phyloP scores from a whole-genome alignment of 2,113 vertebrate genomes.

The Saimiri boliviensis region DNA sequence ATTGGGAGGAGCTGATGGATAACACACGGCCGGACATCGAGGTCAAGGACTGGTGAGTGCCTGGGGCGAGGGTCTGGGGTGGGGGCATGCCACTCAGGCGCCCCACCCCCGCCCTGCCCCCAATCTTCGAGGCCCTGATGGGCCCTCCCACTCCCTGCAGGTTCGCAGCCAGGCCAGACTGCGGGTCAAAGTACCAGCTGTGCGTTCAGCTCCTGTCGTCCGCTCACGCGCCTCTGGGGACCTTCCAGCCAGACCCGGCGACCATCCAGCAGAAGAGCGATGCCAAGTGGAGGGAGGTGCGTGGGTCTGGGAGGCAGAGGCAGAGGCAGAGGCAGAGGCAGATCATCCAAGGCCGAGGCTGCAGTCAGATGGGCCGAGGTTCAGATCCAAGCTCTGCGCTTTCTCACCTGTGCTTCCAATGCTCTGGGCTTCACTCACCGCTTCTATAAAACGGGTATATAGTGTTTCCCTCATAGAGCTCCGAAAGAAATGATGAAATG shows the following conservation, averaged over 20 bases:
- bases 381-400: neutral
- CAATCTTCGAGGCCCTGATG: neutral
- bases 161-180: conserved; percentile 84
- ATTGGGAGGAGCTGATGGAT: conserved; percentile 88
- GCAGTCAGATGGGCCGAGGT: neutral
- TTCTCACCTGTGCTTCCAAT: neutral
- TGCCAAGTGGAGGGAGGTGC: conserved; percentile 84
- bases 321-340: no score
- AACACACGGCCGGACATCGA: conserved; percentile 86
- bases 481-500: neutral
- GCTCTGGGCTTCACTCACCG: neutral
- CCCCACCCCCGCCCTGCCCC: conserved; percentile 47
- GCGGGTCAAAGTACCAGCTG: conserved; percentile 83
- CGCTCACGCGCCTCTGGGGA: conserved; percentile 75
- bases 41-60: conserved; percentile 94
- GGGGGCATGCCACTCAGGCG: neutral
- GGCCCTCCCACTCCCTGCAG: conserved; percentile 59
- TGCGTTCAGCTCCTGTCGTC: conserved; percentile 81
- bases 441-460: neutral
- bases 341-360: neutral
- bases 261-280: conserved; percentile 84
- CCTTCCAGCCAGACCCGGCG: conserved; percentile 80
- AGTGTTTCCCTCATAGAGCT: neutral
- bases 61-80: neutral
- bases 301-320: rapidly evolving